Conservation (phyloP, 2,113 vertebrate genomes). For the Osmerus mordax region DNA sequence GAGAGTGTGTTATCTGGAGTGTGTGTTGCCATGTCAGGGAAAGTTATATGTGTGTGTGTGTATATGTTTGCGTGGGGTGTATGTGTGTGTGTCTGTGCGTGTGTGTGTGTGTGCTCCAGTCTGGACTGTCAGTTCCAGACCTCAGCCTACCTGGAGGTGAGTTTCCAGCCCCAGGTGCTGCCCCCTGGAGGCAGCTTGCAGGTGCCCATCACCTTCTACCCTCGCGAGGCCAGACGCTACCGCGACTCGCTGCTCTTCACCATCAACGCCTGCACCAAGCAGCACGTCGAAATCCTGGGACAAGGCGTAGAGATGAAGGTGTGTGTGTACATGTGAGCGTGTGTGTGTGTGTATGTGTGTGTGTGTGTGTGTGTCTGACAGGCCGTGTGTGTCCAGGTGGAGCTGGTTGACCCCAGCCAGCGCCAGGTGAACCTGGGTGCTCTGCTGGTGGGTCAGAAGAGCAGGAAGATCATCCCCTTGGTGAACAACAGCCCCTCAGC, state of each 20-base stretch:
- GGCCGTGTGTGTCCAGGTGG: slow-evolving; percentile 66
- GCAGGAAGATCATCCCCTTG: slow-evolving; percentile 70
- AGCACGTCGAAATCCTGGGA: slow-evolving; percentile 76
- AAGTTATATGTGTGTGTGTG: neutral
- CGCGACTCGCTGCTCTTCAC: slow-evolving; percentile 76
- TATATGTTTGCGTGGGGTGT: neutral
- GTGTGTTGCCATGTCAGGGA: neutral
- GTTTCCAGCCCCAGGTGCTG: slow-evolving; percentile 64
- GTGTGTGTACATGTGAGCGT: neutral
- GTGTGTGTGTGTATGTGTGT: neutral
- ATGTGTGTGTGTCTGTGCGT: neutral
- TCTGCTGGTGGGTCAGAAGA: slow-evolving; percentile 68
- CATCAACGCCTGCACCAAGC: slow-evolving; percentile 73
- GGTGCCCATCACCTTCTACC: slow-evolving; percentile 79
- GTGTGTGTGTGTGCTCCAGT: slow-evolving; percentile 60
- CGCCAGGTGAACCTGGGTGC: slow-evolving; percentile 78
- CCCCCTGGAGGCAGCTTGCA: slow-evolving; percentile 68
- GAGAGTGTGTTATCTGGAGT: too few species aligned
- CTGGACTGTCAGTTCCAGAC: slow-evolving; percentile 75
- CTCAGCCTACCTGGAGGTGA: slow-evolving; percentile 69
- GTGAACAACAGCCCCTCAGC: slow-evolving; percentile 74
- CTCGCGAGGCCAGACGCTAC: slow-evolving; percentile 72
- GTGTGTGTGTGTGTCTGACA: slow-evolving; percentile 1
- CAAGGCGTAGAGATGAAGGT: slow-evolving; percentile 85
- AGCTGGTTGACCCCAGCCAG: slow-evolving; percentile 71